Evolutionary conservation across 2,888 invertebrate genomes (phyloP).

Genomic region (Xestia ashworthii): DNA sequence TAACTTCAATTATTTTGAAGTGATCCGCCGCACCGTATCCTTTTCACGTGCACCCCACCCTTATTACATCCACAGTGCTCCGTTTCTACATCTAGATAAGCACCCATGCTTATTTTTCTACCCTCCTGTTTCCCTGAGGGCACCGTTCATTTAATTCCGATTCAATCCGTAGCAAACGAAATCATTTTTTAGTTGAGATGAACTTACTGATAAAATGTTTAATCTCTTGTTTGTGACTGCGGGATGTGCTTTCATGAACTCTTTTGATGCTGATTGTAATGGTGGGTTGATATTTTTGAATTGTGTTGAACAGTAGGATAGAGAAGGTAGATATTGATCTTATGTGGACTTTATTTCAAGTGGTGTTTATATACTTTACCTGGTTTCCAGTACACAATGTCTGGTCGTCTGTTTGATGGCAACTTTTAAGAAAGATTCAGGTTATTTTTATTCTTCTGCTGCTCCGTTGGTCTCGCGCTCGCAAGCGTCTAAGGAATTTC

Average conservation of each 20-base stretch:
- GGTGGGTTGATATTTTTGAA: constrained; percentile 56
- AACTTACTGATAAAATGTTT: constrained; percentile 81
- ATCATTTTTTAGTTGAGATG: constrained; percentile 87
- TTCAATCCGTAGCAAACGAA: constrained; percentile 87
- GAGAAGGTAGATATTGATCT: constrained; percentile 49
- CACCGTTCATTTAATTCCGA: constrained; percentile 87
- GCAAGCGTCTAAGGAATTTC: neutral
- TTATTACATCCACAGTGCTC: constrained; percentile 88
- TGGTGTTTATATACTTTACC: constrained; percentile 13
- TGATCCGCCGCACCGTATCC: constrained; percentile 86
- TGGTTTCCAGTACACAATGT: neutral
- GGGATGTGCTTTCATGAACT: constrained; percentile 73
- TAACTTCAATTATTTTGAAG: constrained; percentile 90
- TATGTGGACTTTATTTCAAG: constrained; percentile 49
- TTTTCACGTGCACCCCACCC: constrained; percentile 88
- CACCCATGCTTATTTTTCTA: constrained; percentile 86
- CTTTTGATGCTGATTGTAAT: constrained; percentile 67
- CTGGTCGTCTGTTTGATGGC: neutral
- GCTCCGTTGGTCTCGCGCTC: neutral
- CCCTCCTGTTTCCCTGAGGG: constrained; percentile 82
- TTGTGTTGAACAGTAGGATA: constrained; percentile 30
- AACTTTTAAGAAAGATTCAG: neutral
- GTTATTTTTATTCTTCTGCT: neutral
- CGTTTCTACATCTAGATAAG: constrained; percentile 88
- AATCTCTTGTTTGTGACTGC: constrained; percentile 83